Conservation (phyloP, 2,113 vertebrate genomes). For the Phalacrocorax aristotelis region DNA sequence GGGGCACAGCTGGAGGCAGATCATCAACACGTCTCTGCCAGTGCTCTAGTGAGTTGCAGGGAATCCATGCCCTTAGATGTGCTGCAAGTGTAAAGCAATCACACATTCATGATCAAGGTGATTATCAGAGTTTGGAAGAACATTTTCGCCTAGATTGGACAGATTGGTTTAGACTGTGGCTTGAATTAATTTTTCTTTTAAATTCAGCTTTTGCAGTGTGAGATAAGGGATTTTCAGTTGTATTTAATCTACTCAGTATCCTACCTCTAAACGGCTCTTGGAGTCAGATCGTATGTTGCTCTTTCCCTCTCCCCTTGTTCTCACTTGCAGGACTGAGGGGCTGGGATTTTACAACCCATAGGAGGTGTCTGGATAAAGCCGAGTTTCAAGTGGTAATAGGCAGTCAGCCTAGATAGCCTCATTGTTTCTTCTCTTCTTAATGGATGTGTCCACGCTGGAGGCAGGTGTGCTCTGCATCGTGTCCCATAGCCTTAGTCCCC, state of each 20-base stretch:
- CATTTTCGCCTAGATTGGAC: not conserved
- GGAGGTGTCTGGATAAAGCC: not conserved
- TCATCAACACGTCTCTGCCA: not conserved
- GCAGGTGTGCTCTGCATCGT: not conserved
- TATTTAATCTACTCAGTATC: not conserved
- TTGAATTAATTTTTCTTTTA: not conserved
- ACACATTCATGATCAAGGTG: not conserved
- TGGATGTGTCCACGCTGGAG: not conserved
- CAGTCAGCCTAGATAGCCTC: not conserved
- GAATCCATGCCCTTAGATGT: not conserved
- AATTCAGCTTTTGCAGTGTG: not conserved
- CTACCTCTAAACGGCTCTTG: not conserved
- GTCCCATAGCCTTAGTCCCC: not conserved
- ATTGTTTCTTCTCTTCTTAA: not conserved
- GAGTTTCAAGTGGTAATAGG: not conserved
- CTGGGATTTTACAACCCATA: not conserved
- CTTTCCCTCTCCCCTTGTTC: not conserved
- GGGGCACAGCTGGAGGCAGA: not conserved
- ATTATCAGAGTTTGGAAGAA: not conserved
- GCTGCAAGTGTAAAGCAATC: not conserved
- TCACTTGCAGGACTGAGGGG: not conserved
- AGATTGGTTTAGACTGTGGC: not conserved
- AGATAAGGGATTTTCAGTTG: not conserved
- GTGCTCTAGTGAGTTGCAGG: not conserved
- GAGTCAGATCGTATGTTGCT: accelerated